A percentile compares a stretch with the other conserved stretches of the same genome.
Evolutionary conservation across 2,888 invertebrate genomes (phyloP).

Genomic region (Pristionchus fissidentatus): DNA sequence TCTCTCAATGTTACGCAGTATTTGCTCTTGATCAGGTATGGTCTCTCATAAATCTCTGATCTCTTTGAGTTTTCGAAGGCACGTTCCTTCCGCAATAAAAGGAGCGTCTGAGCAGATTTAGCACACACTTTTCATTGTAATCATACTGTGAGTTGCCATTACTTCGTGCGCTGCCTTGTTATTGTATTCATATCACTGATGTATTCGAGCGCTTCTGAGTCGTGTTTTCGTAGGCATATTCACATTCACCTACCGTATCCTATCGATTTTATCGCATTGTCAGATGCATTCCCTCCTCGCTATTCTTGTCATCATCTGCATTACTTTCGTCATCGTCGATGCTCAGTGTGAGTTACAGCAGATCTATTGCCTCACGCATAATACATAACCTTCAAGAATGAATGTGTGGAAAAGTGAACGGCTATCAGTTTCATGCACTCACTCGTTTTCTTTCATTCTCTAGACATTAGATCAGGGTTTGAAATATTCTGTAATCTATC

Average conservation of each 20-base stretch:
- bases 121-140: neutral
- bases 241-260: neutral
- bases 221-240: too few species aligned
- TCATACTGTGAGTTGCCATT: too few species aligned
- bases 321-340: neutral
- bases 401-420: too few species aligned
- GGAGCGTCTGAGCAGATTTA: neutral
- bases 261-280: neutral
- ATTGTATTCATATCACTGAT: too few species aligned
- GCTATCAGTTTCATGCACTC: too few species aligned
- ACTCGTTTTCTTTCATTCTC: neutral
- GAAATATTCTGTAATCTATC: neutral
- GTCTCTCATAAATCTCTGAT: too few species aligned
- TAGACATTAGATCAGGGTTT: neutral
- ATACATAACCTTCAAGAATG: too few species aligned
- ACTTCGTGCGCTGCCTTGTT: too few species aligned
- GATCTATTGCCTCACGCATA: too few species aligned
- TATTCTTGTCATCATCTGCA: neutral
- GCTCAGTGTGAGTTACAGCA: slow-evolving; percentile 25
- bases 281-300: slow-evolving; percentile 22
- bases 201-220: too few species aligned
- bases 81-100: neutral
- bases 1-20: neutral
- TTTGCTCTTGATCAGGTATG: too few species aligned
- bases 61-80: neutral